Base-by-base conservation (phyloP, 2,888 invertebrate species). In the Hyposoter didymator region DNA sequence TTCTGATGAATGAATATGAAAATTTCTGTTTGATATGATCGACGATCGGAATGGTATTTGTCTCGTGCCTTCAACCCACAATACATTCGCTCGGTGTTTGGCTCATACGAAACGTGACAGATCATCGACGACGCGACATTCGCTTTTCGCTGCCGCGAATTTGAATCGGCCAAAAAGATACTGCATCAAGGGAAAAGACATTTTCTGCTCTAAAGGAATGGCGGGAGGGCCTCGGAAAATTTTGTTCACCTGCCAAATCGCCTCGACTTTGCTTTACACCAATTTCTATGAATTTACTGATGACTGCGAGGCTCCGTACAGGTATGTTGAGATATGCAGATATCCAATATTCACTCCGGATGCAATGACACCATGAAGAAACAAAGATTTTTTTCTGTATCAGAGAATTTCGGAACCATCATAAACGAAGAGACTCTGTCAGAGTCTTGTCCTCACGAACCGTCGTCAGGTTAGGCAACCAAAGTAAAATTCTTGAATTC, bases 401-500 rank as follows among this genome's bases (percentile, higher is more conserved):
- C 45, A 22, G 66, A 55, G 49, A 82, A 80, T 82, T 83, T 82
- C 79, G 76, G 75, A 85, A 85, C 79, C 64, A 72, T 76, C 8
- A 32, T 19, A 52, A 22, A 8, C 14, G 8, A 45, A 66, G 22
- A 82, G 39, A 39, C 14, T 12, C 19, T 55, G 69, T 70, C 59
- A 69, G 76, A 78, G 39, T 39, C 80, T 52, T 79, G 69, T 47
- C 66, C 66, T 79, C 55, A 80, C 80, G 83, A 83, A 43, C 32
- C 66, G 76, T 47, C 67, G 52, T 39, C 62, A 1, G 47, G 28
- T 59, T 22, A 43, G 66, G 39, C 76, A 62, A 43, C 80, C 80
- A 87, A 84, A 87, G 84, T 87, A 84, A 87, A 87, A 88, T 88
- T 88, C 87, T 82, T 87, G 84, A 78, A 84, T 80, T 82, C 66